Base-by-base conservation (phyloP, 2,888 invertebrate species). In the Noctuana brunneofusca region DNA sequence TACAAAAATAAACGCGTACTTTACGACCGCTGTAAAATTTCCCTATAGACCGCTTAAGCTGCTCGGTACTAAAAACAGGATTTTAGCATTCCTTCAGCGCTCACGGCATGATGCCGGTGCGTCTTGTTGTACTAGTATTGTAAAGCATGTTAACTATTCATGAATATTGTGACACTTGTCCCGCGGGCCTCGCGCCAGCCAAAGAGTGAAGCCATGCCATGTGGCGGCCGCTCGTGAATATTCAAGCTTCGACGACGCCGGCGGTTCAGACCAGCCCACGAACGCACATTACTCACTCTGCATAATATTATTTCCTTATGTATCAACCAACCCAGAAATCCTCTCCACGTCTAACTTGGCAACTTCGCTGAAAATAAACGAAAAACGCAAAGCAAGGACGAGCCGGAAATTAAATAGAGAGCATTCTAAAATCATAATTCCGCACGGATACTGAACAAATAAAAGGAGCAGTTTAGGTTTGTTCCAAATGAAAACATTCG, bases 141-240 rank as follows among this genome's bases (percentile, higher is more conserved):
- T 64, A 66, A 64, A 66, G 54, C 66, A 62, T 49, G 66, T 66
- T 64, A 64, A 74, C 75, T 71, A 74, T 78, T 79, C 80, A 84
- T 86, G 84, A 86, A 87, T 84, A 84, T 85, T 84, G 83, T 81
- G 81, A 75, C 78, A 76, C 72, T 72, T 69, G 73, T 75, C 75
- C 74, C 74, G 66, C 64, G 67, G 69, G 71, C 65, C 67, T 63
- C 68, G 69, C 66, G 67, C 69, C 54, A 54, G 35, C 24, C 48
- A 48, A 48, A 48, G 74, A 73, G 72, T 71, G 68, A 68, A 68
- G 69, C 58, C 56, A 41, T 50, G 43, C 38, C 38, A 9, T 38
- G 49, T 50, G 63, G 43, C 63, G 50, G 54, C 58, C 57, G 11
- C 78, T 84, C 83, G 84, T 87, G 86, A 86, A 87, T 86, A 87